These are phyloP conservation scores for Pangasius mekongensis DNA, from an alignment of 2,797 vertebrate genomes.

Conservation along the genomic window DNA sequence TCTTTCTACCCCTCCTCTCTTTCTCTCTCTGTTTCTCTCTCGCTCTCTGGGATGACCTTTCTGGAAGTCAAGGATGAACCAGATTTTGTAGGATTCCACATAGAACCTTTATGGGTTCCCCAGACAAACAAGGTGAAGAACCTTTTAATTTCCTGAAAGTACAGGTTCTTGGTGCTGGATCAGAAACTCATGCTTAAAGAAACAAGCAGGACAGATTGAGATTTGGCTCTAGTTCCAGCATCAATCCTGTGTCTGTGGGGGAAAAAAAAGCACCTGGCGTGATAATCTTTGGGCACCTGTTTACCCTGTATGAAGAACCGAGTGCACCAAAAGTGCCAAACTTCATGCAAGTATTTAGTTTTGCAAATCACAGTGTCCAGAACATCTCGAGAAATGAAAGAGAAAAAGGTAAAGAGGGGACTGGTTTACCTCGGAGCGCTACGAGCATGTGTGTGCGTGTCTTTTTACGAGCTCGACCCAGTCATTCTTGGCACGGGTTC, in stretches of 20 bases:
- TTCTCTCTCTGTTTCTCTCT: neutral
- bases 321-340: neutral
- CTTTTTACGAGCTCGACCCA: conserved; percentile 60
- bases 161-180: neutral
- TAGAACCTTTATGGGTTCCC: neutral
- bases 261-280: neutral
- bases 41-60: neutral
- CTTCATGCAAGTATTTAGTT: conserved; percentile 10
- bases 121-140: neutral
- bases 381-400: conserved; percentile 14
- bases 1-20: neutral
- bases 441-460: conserved; percentile 28
- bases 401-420: conserved; percentile 13
- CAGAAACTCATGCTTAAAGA: neutral
- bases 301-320: neutral
- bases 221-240: too few species aligned
- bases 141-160: neutral
- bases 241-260: neutral
- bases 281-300: neutral
- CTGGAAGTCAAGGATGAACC: neutral
- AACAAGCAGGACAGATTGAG: neutral
- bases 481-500: conserved; percentile 66
- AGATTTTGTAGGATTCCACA: neutral
- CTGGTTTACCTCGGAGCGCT: neutral
- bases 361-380: neutral